Base-by-base conservation (phyloP, 2,888 invertebrate genomes). In the Agrotis clavis region DNA sequence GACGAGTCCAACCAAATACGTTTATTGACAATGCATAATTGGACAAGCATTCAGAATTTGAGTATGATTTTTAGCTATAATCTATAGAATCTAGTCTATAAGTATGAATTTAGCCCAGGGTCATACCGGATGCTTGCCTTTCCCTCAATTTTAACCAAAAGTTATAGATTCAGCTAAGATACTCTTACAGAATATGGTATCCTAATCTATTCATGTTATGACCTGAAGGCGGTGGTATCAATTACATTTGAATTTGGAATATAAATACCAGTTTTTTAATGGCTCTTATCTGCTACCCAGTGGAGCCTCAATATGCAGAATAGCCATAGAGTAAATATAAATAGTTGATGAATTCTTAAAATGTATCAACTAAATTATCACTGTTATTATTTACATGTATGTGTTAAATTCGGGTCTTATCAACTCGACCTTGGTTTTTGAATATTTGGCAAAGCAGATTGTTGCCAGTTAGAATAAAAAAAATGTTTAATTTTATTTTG, bases 381-480 rank as follows among this genome's bases (percentile, higher is more conserved):
- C 13, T 0, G n/a, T n/a, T n/a, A n/a, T 45, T 21, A 7, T 51
- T 35, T 11, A 11, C 21, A 54, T 4, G 6, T 11, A 48, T 0
- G 7, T 50, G n/a, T 19, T 63, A 21, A n/a, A 74, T 62, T 59
- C 13, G 6, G 19, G 1, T 45, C 1, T 21, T 19, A 48, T 53
- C n/a, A 35, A 41, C 2, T 25, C 19, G 18, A 53, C 48, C 51
- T 60, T 77, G 53, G 54, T n/a, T n/a, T 54, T 50, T 45, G 4
- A 73, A 57, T 57, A 57, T 18, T 35, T 67, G 18, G 13, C 1
- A 16, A 19, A 25, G 9, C 21, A 35, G 50, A 71, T 72, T 25
- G 30, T 61, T 50, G 45, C 70, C 45, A 77, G 16, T 48, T 14
- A 11, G 9, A 50, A 41, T 35, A 62, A 68, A 48, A 59, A 30